Base-by-base conservation (phyloP, 1,140 invertebrate species). In the Brachionus plicatilis region DNA sequence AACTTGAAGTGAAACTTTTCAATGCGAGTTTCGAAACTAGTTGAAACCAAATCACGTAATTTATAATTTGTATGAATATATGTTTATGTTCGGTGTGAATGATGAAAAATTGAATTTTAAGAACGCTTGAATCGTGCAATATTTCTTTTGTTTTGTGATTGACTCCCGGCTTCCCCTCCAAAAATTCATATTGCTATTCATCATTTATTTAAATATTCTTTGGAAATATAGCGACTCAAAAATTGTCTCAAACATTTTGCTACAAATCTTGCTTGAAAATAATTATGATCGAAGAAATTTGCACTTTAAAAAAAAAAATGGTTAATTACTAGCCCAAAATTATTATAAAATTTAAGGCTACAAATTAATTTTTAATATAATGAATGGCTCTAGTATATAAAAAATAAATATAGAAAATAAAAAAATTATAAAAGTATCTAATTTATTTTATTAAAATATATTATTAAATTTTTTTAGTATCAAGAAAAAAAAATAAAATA, bases 101-200 rank as follows among this genome's bases (percentile, higher is more conserved):
- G 53, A 60, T 60, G 53, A 60, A 60, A 20, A 9, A 60, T 20
- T 20, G 8, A 60, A 20, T 9, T 43, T 2, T 43, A 7, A 43
- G 37, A 72, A 72, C 68, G 68, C 68, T 72, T 72, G 68, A 72
- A 72, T 72, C 29, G 17, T 72, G 68, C 68, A 72, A 72, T 72
- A 43, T 72, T 72, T 72, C 68, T 20, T 45, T 17, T 14, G 14
- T 3, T 72, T 41, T 43, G 33, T 5, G 17, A 1, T 72, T 20
- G 7, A 72, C 17, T 20, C 33, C 68, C 68, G 33, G 5, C 37
- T 43, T 43, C 68, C 33, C 33, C 68, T 72, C 68, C 12, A 68
- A 7, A 68, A 68, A 1, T 33, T 11, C 0, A 66, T 9, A 27
- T 37, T 68, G 8, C 20, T 60, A 60, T 60, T 60, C n/a, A 9